phyloP scores from a whole-genome alignment of 2,888 invertebrate genomes.

The Scelioninae gen. 2 region DNA sequence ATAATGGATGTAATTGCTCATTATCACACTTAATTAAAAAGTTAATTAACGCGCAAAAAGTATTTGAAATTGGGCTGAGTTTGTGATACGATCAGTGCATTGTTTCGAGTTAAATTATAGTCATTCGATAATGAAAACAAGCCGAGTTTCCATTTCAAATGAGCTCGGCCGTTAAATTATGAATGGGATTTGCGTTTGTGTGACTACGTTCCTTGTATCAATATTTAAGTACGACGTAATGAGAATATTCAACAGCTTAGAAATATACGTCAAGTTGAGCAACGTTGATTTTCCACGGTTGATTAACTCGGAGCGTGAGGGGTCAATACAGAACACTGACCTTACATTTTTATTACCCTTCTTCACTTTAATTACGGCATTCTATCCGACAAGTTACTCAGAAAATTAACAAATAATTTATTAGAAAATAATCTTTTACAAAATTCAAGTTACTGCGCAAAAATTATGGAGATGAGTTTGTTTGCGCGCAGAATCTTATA shows the following conservation, averaged over 20 bases:
- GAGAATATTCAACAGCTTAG: constrained; percentile 51
- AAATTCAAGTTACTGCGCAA: too few relatives aligned
- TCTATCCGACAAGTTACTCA: constrained; percentile 7
- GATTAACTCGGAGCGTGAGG: constrained; percentile 33
- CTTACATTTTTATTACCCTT: constrained; percentile 18
- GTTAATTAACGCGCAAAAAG: constrained; percentile 28
- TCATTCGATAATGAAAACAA: constrained; percentile 40
- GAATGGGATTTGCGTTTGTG: constrained; percentile 14
- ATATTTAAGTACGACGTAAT: constrained; percentile 40
- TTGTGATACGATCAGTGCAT: constrained; percentile 9
- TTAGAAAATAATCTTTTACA: too few relatives aligned
- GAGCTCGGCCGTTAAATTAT: constrained; percentile 39
- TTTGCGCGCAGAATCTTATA: too few relatives aligned
- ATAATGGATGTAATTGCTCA: not conserved
- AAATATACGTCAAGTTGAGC: constrained; percentile 38
- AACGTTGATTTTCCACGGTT: constrained; percentile 33
- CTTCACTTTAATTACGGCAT: constrained; percentile 20
- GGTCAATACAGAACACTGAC: constrained; percentile 41
- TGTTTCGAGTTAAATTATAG: constrained; percentile 35
- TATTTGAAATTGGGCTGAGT: not conserved
- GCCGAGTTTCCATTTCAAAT: constrained; percentile 46
- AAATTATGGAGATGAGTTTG: too few relatives aligned
- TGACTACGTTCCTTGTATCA: constrained; percentile 34
- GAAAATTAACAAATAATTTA: too few relatives aligned
- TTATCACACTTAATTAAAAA: constrained; percentile 19